A percentile compares a stretch with the other conserved stretches of the same genome.
phyloP scores from a whole-genome alignment of 1,140 invertebrate genomes.

The Asbolus verrucosus region DNA sequence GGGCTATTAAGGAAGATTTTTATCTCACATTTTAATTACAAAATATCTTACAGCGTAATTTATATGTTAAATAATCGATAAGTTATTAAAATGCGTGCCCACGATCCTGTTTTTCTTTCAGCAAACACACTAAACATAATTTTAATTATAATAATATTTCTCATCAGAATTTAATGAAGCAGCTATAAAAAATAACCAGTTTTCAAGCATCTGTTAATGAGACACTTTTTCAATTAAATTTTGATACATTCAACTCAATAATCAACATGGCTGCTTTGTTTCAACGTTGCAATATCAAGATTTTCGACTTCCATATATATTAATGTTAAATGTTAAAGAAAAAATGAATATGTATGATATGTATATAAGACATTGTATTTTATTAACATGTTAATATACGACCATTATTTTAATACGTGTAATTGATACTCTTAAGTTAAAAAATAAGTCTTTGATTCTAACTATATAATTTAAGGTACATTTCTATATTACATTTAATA shows the following conservation, averaged over 20 bases:
- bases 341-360: too few relatives aligned
- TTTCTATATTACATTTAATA: too few relatives aligned
- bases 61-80: constrained; percentile 52
- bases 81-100: constrained; percentile 51
- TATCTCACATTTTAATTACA: constrained; percentile 52
- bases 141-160: constrained; percentile 46
- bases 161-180: constrained; percentile 42
- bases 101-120: constrained; percentile 45
- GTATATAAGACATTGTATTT: too few relatives aligned
- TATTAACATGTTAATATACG: too few relatives aligned
- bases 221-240: constrained; percentile 42
- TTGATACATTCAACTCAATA: constrained; percentile 39
- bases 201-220: constrained; percentile 37
- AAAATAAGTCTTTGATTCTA: too few relatives aligned
- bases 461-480: too few relatives aligned
- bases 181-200: constrained; percentile 35
- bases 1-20: constrained; percentile 49
- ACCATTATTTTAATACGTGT: too few relatives aligned
- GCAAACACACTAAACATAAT: constrained; percentile 40
- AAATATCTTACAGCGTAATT: constrained; percentile 47
- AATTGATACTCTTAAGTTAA: too few relatives aligned
- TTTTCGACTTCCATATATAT: too few relatives aligned
- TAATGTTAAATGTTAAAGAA: too few relatives aligned
- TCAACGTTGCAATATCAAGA: too few relatives aligned
- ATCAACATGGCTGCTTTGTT: constrained; percentile 6